Base-by-base conservation (phyloP, 2,888 invertebrate genomes). In the Hirtodrosophila duncani region DNA sequence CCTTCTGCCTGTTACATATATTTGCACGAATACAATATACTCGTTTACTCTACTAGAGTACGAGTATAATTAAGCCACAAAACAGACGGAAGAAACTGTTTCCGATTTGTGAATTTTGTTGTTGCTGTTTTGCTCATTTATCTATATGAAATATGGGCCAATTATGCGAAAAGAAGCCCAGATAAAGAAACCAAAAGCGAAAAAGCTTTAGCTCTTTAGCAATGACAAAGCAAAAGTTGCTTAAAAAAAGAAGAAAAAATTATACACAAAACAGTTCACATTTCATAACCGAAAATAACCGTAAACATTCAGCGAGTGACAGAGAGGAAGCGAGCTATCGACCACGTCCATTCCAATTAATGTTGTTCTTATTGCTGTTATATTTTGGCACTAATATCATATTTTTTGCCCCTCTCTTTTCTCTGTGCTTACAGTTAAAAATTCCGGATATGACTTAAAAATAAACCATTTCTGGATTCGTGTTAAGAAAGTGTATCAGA, bases 221-320 rank as follows among this genome's bases (percentile, higher is more conserved):
- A 21, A 59, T 63, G 68, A 71, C 59, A 30, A 65, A 53, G 72
- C 77, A 42, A n/a, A 57, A 56, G 65, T 34, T 31, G 30, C 31
- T 37, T 33, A 27, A 36, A 37, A 37, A 33, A 41, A 51, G 31
- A 27, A 20, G 9, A 6, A 10, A 23, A 31, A 24, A 29, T 16
- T 46, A 39, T 31, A 27, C 18, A 63, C n/a, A 46, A 55, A 41
- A 53, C 27, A 39, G 46, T 58, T 53, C 48, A 52, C 58, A 56
- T 83, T 81, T 81, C 82, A 78, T 83, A 83, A 83, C 67, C 62
- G 58, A 58, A 63, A 58, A 63, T 56, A 52, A 80, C 78, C 41
- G 71, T 81, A 69, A 81, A 57, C 41, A 58, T 27, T 45, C 31
- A 57, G 36, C 24, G 21, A 9, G 9, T 8, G 24, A 10, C 9